Evolutionary conservation across 2,888 invertebrate species (phyloP), one percentile per base, ranked within the genome.

Genomic region (Podotricha telesiphe): DNA sequence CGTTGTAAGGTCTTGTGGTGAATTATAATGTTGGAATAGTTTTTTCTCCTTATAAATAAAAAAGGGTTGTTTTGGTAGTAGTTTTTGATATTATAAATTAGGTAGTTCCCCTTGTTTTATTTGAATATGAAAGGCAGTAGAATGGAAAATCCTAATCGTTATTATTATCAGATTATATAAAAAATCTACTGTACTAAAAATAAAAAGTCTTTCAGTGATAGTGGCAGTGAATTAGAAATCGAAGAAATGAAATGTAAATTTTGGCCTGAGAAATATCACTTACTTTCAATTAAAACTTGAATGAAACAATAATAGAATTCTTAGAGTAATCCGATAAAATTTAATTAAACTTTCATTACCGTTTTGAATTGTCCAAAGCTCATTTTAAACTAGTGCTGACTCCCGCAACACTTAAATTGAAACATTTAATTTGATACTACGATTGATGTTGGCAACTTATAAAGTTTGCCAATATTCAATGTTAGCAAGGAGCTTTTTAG

Each of bases 361-460:
- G 45, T 28, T 59, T 59, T 45, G 59, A 45, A 45, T 58, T 19
- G 17, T 45, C 59, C 45, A 59, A 45, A 59, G 45, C 59, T 59
- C 59, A 59, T 45, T 59, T 59, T 17, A 59, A 59, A 59, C 59
- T 59, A 48, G 62, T 28, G 48, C 28, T 15, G 47, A 62, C 62
- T 62, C 34, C 6, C 19, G 48, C 13, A 62, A 62, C 48, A 62
- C 15, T 62, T 62, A 47, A 22, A 34, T 48, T 45, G 22, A 59
- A 59, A 47, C 37, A 62, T 62, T 62, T 48, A 17, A 62, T 48
- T 62, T 62, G 45, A 37, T 48, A 19, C 34, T 17, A 48, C 48
- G 47, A 47, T 47, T 62, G 48, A 62, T 62, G 34, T 48, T 62
- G 37, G 19, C 19, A 48, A 48, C 47, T 48, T 37, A 28, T 42